These are phyloP conservation scores for Dicycla oo DNA, from an alignment of 2,888 invertebrate genomes.

Conservation along the genomic window DNA sequence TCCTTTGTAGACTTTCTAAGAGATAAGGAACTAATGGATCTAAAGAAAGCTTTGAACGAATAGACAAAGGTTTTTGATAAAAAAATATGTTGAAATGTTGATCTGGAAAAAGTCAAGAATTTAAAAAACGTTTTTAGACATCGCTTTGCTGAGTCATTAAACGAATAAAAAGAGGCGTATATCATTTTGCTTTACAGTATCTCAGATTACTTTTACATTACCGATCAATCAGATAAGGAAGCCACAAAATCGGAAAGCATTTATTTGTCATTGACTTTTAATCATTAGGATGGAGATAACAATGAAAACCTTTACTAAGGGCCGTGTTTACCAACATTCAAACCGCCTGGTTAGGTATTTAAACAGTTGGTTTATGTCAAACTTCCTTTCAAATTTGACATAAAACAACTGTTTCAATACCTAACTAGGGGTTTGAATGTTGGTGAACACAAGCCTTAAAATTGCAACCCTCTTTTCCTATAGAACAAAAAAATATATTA, in stretches of 20 bases:
- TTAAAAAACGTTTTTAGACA: background rate
- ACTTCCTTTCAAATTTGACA: no score
- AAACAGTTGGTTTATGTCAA: no score
- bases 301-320: background rate
- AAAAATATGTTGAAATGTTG: conserved; percentile 6
- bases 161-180: background rate
- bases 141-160: conserved; percentile 11
- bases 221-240: background rate
- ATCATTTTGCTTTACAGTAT: background rate
- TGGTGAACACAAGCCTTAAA: no score
- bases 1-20: conserved; percentile 1
- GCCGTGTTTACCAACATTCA: no score
- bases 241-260: background rate
- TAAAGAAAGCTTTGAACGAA: background rate
- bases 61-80: background rate
- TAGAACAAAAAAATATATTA: no score
- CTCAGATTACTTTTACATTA: conserved; percentile 1
- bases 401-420: no score
- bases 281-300: background rate
- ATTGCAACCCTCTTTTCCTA: background rate
- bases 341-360: no score
- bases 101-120: background rate
- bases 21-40: background rate
- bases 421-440: no score
- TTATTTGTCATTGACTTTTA: background rate